phyloP scores from a whole-genome alignment of 2,888 invertebrate species.

The Thyatira batis region DNA sequence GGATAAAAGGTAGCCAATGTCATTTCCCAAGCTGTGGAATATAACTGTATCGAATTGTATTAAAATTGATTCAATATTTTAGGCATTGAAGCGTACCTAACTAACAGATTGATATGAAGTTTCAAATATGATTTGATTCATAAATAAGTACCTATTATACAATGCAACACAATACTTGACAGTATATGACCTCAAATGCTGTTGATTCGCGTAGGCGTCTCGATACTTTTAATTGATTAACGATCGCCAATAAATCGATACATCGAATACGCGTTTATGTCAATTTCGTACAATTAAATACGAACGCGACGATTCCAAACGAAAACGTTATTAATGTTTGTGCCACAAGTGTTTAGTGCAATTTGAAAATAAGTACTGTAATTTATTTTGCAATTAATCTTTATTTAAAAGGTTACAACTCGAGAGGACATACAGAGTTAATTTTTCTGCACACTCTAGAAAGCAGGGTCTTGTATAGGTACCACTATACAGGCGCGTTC shows the following conservation, averaged over 20 bases:
- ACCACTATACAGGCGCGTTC: no score
- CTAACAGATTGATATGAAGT: no score
- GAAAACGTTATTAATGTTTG: not conserved
- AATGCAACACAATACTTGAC: not conserved
- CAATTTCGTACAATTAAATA: not conserved
- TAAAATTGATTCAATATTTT: no score
- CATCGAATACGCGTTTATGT: constrained; percentile 15
- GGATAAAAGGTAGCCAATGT: no score
- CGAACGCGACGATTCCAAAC: not conserved
- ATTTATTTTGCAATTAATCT: not conserved
- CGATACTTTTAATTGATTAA: constrained; percentile 25
- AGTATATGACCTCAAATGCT: not conserved
- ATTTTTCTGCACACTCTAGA: no score
- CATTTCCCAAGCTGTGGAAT: no score
- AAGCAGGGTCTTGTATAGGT: no score
- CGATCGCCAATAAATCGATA: constrained; percentile 14
- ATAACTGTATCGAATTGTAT: no score
- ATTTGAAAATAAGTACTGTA: not conserved
- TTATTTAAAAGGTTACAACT: not conserved
- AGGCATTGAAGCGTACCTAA: no score
- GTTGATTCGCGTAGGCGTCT: not conserved
- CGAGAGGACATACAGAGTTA: no score
- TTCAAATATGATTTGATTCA: no score
- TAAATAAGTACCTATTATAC: no score
- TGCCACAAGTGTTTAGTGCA: not conserved